A percentile compares a stretch with the other conserved stretches of the same genome.
These are phyloP conservation scores for Leucophora obtusa DNA, from an alignment of 2,888 invertebrate species.

Conservation along the genomic window DNA sequence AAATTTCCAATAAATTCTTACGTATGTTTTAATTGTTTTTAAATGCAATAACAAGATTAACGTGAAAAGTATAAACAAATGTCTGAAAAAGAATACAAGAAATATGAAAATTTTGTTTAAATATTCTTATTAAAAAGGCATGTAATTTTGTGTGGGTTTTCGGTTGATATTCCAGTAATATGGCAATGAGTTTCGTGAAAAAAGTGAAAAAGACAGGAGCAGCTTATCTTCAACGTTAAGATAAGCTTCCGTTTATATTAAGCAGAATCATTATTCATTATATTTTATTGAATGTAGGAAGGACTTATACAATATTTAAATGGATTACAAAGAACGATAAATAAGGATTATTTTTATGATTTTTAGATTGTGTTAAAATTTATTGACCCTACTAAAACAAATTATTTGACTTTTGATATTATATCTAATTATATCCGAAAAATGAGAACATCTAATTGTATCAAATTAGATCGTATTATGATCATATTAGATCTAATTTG, in stretches of 20 bases:
- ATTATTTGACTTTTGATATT: too few relatives aligned
- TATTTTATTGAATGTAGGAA: background rate
- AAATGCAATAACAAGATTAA: conserved; percentile 59
- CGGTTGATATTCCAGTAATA: background rate
- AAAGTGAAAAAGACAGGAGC: background rate
- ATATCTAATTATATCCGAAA: too few relatives aligned
- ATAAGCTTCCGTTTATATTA: background rate
- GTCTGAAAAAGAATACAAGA: background rate
- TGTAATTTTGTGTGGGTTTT: conserved; percentile 8
- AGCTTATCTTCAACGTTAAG: background rate
- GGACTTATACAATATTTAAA: background rate
- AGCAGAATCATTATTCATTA: background rate
- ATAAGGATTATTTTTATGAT: too few relatives aligned
- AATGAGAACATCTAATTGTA: background rate
- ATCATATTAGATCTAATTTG: too few relatives aligned
- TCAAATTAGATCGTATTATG: too few relatives aligned
- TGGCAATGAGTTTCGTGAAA: background rate
- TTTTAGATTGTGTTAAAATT: too few relatives aligned
- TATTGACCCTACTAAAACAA: too few relatives aligned
- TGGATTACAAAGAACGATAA: too few relatives aligned
- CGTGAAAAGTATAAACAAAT: conserved; percentile 38
- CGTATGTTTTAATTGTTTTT: conserved; percentile 62
- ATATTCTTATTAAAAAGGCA: background rate
- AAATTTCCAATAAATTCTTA: conserved; percentile 58
- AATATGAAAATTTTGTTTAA: conserved; percentile 8